Evolutionary conservation across 2,113 vertebrate species (phyloP).

Genomic region (Bagarius yarrelli): DNA sequence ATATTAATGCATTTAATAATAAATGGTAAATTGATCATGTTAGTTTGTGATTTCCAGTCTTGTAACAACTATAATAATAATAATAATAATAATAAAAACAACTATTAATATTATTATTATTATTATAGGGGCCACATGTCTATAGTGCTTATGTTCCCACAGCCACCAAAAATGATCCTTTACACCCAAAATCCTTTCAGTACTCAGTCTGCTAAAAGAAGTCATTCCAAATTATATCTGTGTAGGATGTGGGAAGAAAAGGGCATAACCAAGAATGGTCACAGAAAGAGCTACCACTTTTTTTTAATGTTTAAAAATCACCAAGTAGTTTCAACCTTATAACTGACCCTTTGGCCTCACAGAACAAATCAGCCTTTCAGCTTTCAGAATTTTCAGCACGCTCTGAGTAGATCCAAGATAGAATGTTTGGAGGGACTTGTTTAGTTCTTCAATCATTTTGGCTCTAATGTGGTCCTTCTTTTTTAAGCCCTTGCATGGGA

Average conservation of each 20-base stretch:
- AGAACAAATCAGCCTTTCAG: not conserved
- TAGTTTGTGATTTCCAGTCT: not conserved
- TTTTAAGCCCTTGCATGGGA: not conserved
- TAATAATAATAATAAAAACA: not conserved
- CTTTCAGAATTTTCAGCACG: slow-evolving; percentile 9
- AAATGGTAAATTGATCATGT: not conserved
- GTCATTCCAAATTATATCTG: not conserved
- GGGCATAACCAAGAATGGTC: not conserved
- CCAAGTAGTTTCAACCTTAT: not conserved
- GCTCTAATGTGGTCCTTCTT: slow-evolving; percentile 18
- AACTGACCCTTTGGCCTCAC: not conserved
- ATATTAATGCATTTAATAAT: not conserved
- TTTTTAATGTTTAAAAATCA: not conserved
- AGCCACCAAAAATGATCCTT: not conserved
- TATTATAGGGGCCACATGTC: not conserved
- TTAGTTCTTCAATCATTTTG: slow-evolving; percentile 11
- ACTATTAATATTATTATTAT: too few relatives aligned
- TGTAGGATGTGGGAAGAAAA: not conserved
- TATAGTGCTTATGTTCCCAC: not conserved
- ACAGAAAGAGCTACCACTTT: not conserved
- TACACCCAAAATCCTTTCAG: not conserved
- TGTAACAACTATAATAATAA: not conserved
- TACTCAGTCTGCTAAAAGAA: not conserved
- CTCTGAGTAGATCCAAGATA: slow-evolving; percentile 10
- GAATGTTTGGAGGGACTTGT: not conserved